Conservation (phyloP, 2,113 vertebrate genomes). For the Ictalurus punctatus region DNA sequence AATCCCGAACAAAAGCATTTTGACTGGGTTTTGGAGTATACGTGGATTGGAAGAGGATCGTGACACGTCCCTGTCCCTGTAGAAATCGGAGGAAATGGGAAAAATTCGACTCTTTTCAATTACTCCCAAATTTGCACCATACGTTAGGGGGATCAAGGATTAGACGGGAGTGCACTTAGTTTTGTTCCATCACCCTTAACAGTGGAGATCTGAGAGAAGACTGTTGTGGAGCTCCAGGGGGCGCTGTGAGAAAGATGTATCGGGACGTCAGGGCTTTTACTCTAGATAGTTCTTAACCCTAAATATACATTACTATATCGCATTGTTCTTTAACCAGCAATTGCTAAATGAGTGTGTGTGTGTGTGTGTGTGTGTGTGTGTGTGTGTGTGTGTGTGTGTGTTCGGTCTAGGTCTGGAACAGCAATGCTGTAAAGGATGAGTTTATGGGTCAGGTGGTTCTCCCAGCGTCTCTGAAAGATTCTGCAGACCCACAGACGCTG, state of each 20-base stretch:
- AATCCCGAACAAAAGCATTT: too few species aligned
- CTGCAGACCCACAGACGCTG: slow-evolving; percentile 70
- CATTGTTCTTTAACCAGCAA: neutral
- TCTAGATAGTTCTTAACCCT: too few species aligned
- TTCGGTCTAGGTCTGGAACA: slow-evolving; percentile 84
- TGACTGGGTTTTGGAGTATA: too few species aligned
- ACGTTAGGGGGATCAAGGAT: neutral
- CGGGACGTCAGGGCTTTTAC: too few species aligned
- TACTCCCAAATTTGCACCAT: neutral
- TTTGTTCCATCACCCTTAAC: neutral
- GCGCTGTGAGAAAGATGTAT: neutral
- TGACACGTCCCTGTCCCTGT: neutral
- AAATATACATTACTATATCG: neutral
- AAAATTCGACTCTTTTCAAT: neutral
- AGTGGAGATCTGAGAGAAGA: too few species aligned
- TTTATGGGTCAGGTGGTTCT: slow-evolving; percentile 87
- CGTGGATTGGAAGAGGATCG: too few species aligned
- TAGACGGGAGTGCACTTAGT: neutral
- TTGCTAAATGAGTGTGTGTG: neutral
- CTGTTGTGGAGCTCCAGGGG: too few species aligned
- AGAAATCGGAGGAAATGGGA: neutral
- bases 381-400: neutral
- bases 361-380: slow-evolving; percentile 4
- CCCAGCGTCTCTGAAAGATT: slow-evolving; percentile 73
- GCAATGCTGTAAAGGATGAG: slow-evolving; percentile 75